These are phyloP conservation scores for Nyctalus aviator DNA, from an alignment of 2,797 vertebrate species.

Conservation along the genomic window DNA sequence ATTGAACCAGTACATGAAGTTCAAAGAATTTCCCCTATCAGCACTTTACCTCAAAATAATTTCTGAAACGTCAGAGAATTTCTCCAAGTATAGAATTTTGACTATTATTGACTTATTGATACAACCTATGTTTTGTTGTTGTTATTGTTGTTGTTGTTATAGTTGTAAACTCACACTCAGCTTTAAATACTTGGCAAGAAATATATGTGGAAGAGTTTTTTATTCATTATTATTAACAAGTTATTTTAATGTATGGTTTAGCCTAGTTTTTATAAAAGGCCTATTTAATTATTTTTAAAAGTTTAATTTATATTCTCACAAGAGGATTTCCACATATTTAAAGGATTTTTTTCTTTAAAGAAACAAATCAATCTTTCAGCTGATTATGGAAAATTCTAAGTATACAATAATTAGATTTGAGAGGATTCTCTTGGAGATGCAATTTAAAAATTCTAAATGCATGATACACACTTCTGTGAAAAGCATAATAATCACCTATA, in stretches of 20 bases:
- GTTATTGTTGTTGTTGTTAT: not conserved
- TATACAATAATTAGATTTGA: conserved; percentile 83
- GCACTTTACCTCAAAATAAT: conserved; percentile 45
- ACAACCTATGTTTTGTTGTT: not conserved
- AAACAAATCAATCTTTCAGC: conserved; percentile 75
- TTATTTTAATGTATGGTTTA: conserved; percentile 63
- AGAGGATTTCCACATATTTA: conserved; percentile 73
- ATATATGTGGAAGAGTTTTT: conserved; percentile 11
- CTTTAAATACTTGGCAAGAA: conserved; percentile 67
- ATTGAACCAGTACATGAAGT: not conserved
- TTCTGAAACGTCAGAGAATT: conserved; percentile 37
- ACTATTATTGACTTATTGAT: not conserved
- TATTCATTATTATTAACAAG: not conserved
- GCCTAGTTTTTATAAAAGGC: not conserved
- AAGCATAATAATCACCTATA: conserved; percentile 82
- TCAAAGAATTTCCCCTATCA: not conserved
- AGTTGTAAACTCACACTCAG: not conserved
- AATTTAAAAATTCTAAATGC: conserved; percentile 83
- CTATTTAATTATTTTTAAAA: conserved; percentile 55
- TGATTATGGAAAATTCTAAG: conserved; percentile 77
- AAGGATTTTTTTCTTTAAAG: conserved; percentile 70
- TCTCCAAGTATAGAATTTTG: not conserved
- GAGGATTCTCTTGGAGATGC: conserved; percentile 80
- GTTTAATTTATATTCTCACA: conserved; percentile 67
- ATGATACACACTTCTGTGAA: conserved; percentile 81